phyloP scores from a whole-genome alignment of 2,113 vertebrate genomes.

The Oncorhynchus gorbuscha region DNA sequence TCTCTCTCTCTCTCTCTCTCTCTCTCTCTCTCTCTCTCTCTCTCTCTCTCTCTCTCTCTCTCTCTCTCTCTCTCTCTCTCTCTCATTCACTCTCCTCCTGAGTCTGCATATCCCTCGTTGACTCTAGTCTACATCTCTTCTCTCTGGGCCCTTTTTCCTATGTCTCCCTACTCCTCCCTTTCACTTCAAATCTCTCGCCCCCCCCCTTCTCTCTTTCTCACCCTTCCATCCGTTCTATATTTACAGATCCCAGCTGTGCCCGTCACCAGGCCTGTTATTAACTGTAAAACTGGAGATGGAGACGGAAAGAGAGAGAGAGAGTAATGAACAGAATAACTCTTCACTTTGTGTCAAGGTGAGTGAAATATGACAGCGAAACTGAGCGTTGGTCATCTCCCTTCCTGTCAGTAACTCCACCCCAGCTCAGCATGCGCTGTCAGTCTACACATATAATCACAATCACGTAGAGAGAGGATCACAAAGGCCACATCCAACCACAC shows the following conservation, averaged over 20 bases:
- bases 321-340: background rate
- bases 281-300: slow-evolving; percentile 34
- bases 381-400: background rate
- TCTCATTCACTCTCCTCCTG: no score
- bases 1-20: no score
- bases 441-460: background rate
- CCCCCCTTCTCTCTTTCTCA: slow-evolving; percentile 12
- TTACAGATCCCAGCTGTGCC: slow-evolving; percentile 58
- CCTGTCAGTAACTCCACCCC: background rate
- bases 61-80: no score
- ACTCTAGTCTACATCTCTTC: background rate
- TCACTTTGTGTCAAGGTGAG: background rate
- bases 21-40: no score
- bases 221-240: slow-evolving; percentile 31
- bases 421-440: background rate
- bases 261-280: slow-evolving; percentile 64
- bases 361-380: background rate
- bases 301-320: slow-evolving; percentile 15
- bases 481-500: background rate
- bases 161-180: slow-evolving; percentile 6
- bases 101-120: background rate
- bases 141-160: background rate
- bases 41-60: no score
- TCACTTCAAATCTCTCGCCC: slow-evolving; percentile 6
- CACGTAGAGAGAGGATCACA: background rate